A percentile compares a stretch with the other conserved stretches of the same genome.
phyloP scores from a whole-genome alignment of 92 coral and sea anemone species.

The Siderastrea siderea region DNA sequence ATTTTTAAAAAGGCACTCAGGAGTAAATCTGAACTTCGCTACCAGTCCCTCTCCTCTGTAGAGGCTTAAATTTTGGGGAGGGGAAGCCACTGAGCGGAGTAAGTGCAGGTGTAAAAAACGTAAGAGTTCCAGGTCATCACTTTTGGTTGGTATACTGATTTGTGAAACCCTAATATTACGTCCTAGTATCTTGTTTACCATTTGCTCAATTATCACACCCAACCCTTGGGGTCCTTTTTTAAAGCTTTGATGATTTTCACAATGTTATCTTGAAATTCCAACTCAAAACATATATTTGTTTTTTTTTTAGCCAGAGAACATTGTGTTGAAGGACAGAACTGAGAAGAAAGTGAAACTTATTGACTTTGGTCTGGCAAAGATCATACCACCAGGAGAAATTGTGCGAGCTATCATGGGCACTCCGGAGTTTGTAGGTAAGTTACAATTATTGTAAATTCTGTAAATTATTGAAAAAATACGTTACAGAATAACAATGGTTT shows the following conservation, averaged over 20 bases:
- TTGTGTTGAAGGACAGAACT: slow-evolving; percentile 80
- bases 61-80: no score
- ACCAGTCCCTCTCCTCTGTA: neutral
- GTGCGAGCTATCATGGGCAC: slow-evolving; percentile 97
- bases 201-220: no score
- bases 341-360: slow-evolving; percentile 83
- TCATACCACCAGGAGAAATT: slow-evolving; percentile 81
- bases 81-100: no score
- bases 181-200: no score
- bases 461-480: neutral
- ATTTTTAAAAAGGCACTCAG: neutral
- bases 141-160: no score
- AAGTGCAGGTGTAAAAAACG: no score
- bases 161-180: no score
- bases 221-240: no score
- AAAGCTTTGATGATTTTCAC: neutral
- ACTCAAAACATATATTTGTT: neutral
- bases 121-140: no score
- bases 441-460: no score
- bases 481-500: neutral
- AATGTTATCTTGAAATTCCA: neutral
- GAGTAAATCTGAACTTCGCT: neutral
- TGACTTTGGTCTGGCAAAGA: slow-evolving; percentile 96
- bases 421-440: slow-evolving; percentile 97
- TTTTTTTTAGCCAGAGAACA: slow-evolving; percentile 89